These are phyloP conservation scores for Alviniconcha marisindica DNA, from an alignment of 1,140 invertebrate species.

Conservation along the genomic window DNA sequence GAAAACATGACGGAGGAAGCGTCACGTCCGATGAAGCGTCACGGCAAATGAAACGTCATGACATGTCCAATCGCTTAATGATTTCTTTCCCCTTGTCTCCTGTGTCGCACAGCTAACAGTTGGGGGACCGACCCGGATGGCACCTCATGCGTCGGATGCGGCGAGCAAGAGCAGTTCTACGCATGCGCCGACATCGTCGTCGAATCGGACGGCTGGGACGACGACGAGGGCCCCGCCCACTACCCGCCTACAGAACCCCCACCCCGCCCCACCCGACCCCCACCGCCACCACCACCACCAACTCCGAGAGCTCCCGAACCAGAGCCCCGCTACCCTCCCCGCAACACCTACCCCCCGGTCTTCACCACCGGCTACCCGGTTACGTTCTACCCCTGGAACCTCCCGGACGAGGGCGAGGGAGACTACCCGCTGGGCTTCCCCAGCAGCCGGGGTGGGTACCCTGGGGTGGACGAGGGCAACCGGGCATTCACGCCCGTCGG, in stretches of 20 bases:
- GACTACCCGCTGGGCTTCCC: background rate
- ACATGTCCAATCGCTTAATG: too few relatives aligned
- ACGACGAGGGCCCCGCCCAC: background rate
- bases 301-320: conserved; percentile 80
- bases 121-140: conserved; percentile 58
- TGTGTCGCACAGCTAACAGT: conserved; percentile 54
- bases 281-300: background rate
- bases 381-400: background rate
- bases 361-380: background rate
- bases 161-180: conserved; percentile 80
- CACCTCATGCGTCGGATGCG: conserved; percentile 70
- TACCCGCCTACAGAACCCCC: background rate
- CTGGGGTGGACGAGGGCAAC: background rate
- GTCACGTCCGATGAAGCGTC: too few relatives aligned
- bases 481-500: conserved; percentile 22
- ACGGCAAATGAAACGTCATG: too few relatives aligned
- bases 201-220: background rate
- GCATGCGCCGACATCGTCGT: conserved; percentile 77
- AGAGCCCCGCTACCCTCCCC: background rate
- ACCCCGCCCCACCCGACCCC: background rate
- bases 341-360: background rate
- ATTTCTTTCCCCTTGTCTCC: too few relatives aligned
- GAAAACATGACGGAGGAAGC: too few relatives aligned
- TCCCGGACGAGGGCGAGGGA: background rate
- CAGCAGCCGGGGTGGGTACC: background rate